A percentile compares a stretch with the other conserved stretches of the same genome.
These are phyloP conservation scores for Netelia inedita DNA, from an alignment of 2,888 invertebrate species.

Conservation along the genomic window DNA sequence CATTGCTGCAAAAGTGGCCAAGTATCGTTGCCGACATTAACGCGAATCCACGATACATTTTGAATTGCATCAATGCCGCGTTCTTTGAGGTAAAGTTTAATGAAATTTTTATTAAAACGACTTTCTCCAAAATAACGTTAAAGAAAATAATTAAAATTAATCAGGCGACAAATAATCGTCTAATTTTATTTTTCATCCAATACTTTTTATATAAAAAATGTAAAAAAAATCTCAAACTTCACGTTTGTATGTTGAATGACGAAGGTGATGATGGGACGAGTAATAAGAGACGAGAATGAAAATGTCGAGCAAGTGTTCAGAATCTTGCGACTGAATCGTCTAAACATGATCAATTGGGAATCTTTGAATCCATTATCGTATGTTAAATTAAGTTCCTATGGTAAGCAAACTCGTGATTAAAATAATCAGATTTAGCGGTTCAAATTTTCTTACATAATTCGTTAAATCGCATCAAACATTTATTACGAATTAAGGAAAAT, in stretches of 20 bases:
- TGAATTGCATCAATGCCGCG: constrained; percentile 90
- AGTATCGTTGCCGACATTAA: constrained; percentile 88
- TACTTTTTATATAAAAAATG: background rate
- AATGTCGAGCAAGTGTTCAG: constrained; percentile 73
- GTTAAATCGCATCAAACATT: background rate
- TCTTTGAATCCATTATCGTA: constrained; percentile 88
- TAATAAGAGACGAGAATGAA: background rate
- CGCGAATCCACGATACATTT: constrained; percentile 88
- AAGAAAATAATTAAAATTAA: background rate
- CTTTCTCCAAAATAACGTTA: background rate
- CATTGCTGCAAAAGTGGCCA: constrained; percentile 87
- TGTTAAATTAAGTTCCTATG: constrained; percentile 89
- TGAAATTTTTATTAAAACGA: background rate
- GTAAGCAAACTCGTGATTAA: constrained; percentile 83
- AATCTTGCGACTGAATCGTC: constrained; percentile 85
- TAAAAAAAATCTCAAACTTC: background rate
- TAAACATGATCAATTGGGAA: constrained; percentile 88
- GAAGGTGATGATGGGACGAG: constrained; percentile 35
- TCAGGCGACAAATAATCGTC: background rate
- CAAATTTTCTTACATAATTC: background rate
- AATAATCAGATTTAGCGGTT: constrained; percentile 59
- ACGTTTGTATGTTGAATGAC: background rate
- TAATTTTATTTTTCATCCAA: constrained; percentile 16
- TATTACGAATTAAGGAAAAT: constrained; percentile 86
- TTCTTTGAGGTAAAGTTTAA: constrained; percentile 89